Evolutionary conservation across 1,140 invertebrate species (phyloP).

Genomic region (Drosophila lacteicornis): DNA sequence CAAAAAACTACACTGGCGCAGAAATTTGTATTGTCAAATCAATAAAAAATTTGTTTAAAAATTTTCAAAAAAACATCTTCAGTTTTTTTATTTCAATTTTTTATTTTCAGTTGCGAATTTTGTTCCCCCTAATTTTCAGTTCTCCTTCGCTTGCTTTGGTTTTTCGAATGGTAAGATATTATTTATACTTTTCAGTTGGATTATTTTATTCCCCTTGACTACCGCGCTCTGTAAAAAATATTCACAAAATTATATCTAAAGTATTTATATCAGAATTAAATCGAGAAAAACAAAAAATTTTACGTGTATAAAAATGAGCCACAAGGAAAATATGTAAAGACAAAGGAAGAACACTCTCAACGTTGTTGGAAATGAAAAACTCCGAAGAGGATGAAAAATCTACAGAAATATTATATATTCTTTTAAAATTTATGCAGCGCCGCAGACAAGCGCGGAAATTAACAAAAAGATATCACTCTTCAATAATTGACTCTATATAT

Average conservation of each 20-base stretch:
- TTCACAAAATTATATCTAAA: slow-evolving; percentile 41
- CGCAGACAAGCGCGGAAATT: slow-evolving; percentile 36
- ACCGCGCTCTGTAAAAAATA: slow-evolving; percentile 47
- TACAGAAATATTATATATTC: slow-evolving; percentile 80
- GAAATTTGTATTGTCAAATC: slow-evolving; percentile 82
- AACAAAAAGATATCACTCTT: slow-evolving; percentile 77
- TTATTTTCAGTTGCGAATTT: slow-evolving; percentile 43
- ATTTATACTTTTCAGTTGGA: slow-evolving; percentile 3
- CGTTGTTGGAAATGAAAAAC: slow-evolving; percentile 20
- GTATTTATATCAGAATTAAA: slow-evolving; percentile 53
- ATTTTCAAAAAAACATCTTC: slow-evolving; percentile 51
- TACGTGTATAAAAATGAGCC: slow-evolving; percentile 52
- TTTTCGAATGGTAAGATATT: slow-evolving; percentile 23
- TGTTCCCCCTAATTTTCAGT: slow-evolving; percentile 19
- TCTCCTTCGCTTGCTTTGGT: slow-evolving; percentile 14
- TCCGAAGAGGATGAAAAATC: slow-evolving; percentile 22
- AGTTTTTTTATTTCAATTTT: slow-evolving; percentile 59
- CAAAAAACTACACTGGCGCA: slow-evolving; percentile 62
- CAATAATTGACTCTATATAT: slow-evolving; percentile 67
- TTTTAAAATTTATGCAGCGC: slow-evolving; percentile 80
- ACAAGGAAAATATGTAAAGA: slow-evolving; percentile 35
- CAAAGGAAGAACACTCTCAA: slow-evolving; percentile 18
- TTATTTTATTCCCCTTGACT: slow-evolving; percentile 11
- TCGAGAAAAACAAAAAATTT: slow-evolving; percentile 28
- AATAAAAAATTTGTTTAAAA: slow-evolving; percentile 82